Base-by-base conservation (phyloP, 2,888 invertebrate species). In the Catonia carolina region DNA sequence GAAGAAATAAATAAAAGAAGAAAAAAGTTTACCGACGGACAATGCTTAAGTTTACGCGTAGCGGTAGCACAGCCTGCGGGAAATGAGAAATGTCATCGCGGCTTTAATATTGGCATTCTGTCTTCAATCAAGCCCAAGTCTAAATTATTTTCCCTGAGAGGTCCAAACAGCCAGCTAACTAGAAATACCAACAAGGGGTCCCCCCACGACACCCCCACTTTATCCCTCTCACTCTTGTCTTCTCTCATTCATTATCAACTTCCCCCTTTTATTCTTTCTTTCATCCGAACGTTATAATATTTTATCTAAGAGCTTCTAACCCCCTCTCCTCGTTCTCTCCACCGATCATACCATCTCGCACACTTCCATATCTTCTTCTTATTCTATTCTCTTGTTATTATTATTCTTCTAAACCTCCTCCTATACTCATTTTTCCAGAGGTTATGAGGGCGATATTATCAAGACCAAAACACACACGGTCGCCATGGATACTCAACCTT, bases 241-340 rank as follows among this genome's bases (percentile, higher is more conserved):
- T 14, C 37, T 37, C 45, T 45, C 45, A 45, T 45, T 45, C 45
- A 45, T 45, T 45, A 45, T 45, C 45, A 45, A 45, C 45, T 45
- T n/a, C 20, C 42, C 4, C 18, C 14, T 2, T 22, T 14, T 22
- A 5, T 7, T 12, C 42, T 18, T 42, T 22, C 42, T 18, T 27
- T 45, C 45, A 45, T 45, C 45, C 22, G 45, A 45, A 45, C 45
- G 45, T 45, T 45, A 45, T 45, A 45, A 45, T 45, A 45, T 45
- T 45, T 45, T 45, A 45, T 45, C 45, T 45, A 18, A 45, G 23
- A 45, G 45, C 27, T n/a, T 45, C 20, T 20, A 37, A 6, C 37
- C 4, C 37, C 37, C 37, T 12, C 37, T 23, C 23, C 20, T 15
- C 23, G 2, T 12, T 14, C 45, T 45, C 22, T 45, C 27, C 22